Conservation (phyloP, 1,140 invertebrate species). For the Delia radicum region DNA sequence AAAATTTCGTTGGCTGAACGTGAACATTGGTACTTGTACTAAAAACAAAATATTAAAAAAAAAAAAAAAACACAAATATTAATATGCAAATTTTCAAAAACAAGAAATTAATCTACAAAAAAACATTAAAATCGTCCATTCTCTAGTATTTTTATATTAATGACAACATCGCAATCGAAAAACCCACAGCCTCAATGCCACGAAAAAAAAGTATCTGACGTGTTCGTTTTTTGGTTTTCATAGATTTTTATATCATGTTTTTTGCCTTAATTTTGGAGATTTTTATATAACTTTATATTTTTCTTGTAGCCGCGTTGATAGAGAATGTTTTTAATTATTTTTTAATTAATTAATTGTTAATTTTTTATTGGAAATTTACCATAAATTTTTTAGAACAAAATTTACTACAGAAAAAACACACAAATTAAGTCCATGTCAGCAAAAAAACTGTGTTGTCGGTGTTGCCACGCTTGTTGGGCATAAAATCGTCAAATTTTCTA, state of each 20-base stretch:
- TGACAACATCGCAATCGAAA: background rate
- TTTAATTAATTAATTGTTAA: background rate
- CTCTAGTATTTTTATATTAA: background rate
- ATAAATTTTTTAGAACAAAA: slow-evolving; percentile 5
- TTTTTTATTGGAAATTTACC: background rate
- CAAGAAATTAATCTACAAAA: background rate
- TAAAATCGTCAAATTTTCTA: too few species aligned
- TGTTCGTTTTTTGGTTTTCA: background rate
- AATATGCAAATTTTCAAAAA: background rate
- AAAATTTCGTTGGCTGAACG: background rate
- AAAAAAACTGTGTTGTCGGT: background rate
- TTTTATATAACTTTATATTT: background rate
- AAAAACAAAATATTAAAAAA: background rate
- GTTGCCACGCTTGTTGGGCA: too few species aligned
- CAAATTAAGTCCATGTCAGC: background rate
- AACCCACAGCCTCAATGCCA: background rate
- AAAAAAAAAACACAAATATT: background rate
- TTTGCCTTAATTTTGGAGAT: background rate
- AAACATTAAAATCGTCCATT: background rate
- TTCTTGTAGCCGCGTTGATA: background rate
- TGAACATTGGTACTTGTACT: background rate
- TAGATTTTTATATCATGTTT: background rate
- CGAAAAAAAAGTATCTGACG: background rate
- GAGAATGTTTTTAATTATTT: background rate
- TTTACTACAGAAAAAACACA: background rate